Evolutionary conservation across 23 tunicate genomes (phyloP).

Genomic region (Pegea sp.): DNA sequence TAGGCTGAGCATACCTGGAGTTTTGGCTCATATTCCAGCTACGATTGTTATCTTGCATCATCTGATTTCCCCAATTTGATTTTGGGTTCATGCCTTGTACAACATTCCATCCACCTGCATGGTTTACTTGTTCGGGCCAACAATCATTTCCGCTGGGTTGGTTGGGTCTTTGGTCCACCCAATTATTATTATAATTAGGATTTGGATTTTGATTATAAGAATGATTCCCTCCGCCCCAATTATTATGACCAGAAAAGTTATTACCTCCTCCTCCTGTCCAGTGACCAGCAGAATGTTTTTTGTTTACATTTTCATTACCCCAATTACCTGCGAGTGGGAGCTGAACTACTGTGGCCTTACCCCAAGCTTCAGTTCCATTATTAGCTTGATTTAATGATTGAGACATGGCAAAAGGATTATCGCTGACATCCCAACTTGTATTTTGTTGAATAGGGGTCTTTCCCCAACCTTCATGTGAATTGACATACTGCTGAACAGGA

Average conservation of each 20-base stretch:
- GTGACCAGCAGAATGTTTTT: background rate
- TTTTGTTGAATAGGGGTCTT: slow-evolving; percentile 78
- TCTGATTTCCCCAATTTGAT: too few species aligned
- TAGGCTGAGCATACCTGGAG: too few species aligned
- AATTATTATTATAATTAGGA: too few species aligned
- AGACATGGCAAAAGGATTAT: slow-evolving; percentile 3
- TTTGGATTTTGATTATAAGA: slow-evolving; percentile 1
- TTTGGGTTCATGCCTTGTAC: too few species aligned
- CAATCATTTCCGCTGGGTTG: too few species aligned
- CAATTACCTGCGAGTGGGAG: slow-evolving; percentile 17
- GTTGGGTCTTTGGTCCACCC: too few species aligned
- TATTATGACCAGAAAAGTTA: background rate
- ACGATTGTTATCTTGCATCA: slow-evolving; percentile 21
- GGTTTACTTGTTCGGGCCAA: too few species aligned
- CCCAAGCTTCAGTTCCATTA: slow-evolving; percentile 94
- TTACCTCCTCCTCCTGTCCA: slow-evolving; percentile 1
- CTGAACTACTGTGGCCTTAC: slow-evolving; percentile 21
- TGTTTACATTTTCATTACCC: slow-evolving; percentile 1
- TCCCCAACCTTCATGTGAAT: slow-evolving; percentile 94
- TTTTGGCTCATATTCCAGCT: slow-evolving; percentile 62
- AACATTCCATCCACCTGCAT: too few species aligned
- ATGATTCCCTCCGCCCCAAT: slow-evolving; percentile 17
- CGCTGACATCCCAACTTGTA: slow-evolving; percentile 58
- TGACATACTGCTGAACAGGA: slow-evolving; percentile 56
- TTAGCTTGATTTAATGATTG: slow-evolving; percentile 14